Evolutionary conservation across 2,888 invertebrate species (phyloP), one percentile per base, ranked within the genome.

Genomic region (Dasypolia templi): DNA sequence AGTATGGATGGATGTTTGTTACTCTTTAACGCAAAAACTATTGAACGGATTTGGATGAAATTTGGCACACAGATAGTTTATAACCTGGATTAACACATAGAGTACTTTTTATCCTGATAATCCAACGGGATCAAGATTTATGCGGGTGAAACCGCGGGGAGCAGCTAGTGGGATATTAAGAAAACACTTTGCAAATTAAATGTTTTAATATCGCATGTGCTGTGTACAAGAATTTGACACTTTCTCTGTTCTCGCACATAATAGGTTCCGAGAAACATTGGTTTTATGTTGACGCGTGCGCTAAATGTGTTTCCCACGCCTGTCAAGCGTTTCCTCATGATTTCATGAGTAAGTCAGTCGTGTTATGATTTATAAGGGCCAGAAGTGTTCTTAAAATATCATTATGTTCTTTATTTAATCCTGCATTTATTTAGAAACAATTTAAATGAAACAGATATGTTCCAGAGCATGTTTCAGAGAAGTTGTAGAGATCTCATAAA

Each of bases 271-370:
- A 81, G 75, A 81, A 75, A 66, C 51, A 55, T 59, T 64, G 56
- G 35, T 72, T 70, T 74, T 61, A 71, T 64, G 49, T 26, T 39
- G 55, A 58, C 55, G 44, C 62, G 59, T 61, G 67, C 65, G 70
- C 70, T 77, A 65, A 65, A 59, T 64, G 26, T 75, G 62, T 82
- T 85, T 86, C 84, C 78, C 82, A 86, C 82, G 77, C 44, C 59
- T 35, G 39, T 73, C 65, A 67, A 39, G 26, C 29, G 70, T 85
- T 84, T 83, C 77, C 77, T 79, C 58, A 55, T 61, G 49, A 11
- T 67, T 79, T 72, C n/a, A 65, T 69, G 6, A 42, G 61, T 61
- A 17, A 44, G 42, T 53, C 35, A 51, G 22, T 51, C 19, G 35
- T 32, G 9, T 49, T 14, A 17, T 61, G n/a, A 32, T 77, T 55